These are phyloP conservation scores for Halocynthia aurantium DNA, from an alignment of 23 tunicate species.

Conservation along the genomic window DNA sequence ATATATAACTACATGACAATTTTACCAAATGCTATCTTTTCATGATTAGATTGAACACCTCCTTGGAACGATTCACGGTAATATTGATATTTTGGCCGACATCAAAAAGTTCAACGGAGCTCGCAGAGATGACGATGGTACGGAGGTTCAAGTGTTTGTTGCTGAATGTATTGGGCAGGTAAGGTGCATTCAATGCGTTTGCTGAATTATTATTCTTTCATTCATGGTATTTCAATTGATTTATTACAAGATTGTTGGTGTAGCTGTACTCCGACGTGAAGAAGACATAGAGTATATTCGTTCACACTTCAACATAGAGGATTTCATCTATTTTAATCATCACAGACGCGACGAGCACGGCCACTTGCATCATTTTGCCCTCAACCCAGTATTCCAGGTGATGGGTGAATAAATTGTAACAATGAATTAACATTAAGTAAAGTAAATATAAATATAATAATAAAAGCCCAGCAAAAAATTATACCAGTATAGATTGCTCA, in stretches of 20 bases:
- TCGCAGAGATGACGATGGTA: conserved; percentile 62
- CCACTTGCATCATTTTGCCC: conserved; percentile 81
- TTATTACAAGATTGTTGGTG: conserved; percentile 60
- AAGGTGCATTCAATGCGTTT: background rate
- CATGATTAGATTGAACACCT: conserved; percentile 53
- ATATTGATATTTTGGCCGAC: conserved; percentile 48
- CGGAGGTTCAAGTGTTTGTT: conserved; percentile 82
- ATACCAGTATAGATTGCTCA: background rate
- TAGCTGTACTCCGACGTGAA: conserved; percentile 68
- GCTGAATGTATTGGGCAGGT: conserved; percentile 89
- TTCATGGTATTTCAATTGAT: background rate
- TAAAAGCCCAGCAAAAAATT: too few species aligned
- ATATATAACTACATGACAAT: background rate
- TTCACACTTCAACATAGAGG: conserved; percentile 85
- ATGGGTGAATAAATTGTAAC: background rate
- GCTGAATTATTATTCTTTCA: background rate
- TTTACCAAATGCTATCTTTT: background rate
- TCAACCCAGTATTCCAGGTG: conserved; percentile 90
- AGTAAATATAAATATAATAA: too few species aligned
- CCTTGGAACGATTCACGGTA: conserved; percentile 22
- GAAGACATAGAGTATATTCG: conserved; percentile 81
- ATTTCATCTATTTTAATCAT: conserved; percentile 89
- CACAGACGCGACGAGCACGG: conserved; percentile 86
- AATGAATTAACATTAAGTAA: too few species aligned
- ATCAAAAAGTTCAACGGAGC: conserved; percentile 53